Percentiles rank a stretch among this genome's conserved stretches.
phyloP scores from a whole-genome alignment of 2,797 vertebrate species.

The Enteromius unitaeniatus region DNA sequence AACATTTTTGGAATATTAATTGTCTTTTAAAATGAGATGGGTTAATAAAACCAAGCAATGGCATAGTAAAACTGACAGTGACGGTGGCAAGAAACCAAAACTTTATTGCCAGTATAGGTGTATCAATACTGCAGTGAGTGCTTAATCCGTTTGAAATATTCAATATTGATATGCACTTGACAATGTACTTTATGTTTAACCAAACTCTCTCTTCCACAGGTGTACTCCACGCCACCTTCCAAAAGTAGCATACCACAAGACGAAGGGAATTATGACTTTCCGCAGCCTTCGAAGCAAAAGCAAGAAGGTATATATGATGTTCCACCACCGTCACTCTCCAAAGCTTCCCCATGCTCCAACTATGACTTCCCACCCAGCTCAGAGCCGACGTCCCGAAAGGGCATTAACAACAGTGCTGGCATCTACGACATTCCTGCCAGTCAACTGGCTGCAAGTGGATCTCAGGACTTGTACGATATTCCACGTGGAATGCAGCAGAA shows the following conservation, averaged over 20 bases:
- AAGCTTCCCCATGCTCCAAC: slow-evolving; percentile 67
- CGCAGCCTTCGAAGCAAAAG: slow-evolving; percentile 80
- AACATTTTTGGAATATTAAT: not conserved
- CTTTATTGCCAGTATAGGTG: not conserved
- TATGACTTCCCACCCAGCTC: slow-evolving; percentile 74
- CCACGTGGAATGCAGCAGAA: slow-evolving; percentile 83
- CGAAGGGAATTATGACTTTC: slow-evolving; percentile 89
- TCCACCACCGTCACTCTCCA: slow-evolving; percentile 81
- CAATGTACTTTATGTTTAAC: slow-evolving; percentile 1
- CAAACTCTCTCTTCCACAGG: slow-evolving; percentile 61
- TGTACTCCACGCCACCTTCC: slow-evolving; percentile 78
- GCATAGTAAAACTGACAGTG: not conserved
- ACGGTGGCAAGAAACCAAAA: not conserved
- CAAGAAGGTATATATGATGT: slow-evolving; percentile 90
- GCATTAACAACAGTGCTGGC: slow-evolving; percentile 68
- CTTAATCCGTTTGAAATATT: not conserved
- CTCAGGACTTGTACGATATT: slow-evolving; percentile 88
- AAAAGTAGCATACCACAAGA: slow-evolving; percentile 69
- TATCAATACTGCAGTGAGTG: not conserved
- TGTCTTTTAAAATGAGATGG: not conserved
- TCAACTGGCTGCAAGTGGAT: slow-evolving; percentile 68
- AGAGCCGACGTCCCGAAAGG: slow-evolving; percentile 58
- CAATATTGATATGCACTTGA: not conserved
- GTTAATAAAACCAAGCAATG: not conserved
- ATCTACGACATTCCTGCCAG: slow-evolving; percentile 84